These are phyloP conservation scores for Phalera bucephala DNA, from an alignment of 2,888 invertebrate species.

Conservation along the genomic window DNA sequence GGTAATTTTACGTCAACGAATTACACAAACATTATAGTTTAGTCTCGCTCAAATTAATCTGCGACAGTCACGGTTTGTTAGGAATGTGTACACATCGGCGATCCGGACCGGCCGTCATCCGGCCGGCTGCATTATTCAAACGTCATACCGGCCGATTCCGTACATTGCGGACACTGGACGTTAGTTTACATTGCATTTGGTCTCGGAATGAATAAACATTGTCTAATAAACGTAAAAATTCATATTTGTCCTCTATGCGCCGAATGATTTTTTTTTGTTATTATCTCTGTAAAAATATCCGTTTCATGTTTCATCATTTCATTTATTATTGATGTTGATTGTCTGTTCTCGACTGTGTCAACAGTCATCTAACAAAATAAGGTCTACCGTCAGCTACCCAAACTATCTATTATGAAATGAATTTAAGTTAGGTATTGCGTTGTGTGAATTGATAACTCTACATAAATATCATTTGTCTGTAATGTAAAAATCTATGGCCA, in stretches of 20 bases:
- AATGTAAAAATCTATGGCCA: too few relatives aligned
- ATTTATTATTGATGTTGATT: conserved; percentile 9
- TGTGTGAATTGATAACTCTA: not conserved
- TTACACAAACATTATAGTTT: too few relatives aligned
- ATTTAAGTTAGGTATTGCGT: too few relatives aligned
- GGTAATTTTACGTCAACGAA: too few relatives aligned
- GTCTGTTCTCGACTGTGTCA: too few relatives aligned
- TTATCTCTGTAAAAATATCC: conserved; percentile 10
- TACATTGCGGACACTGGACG: not conserved
- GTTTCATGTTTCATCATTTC: conserved; percentile 3
- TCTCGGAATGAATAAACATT: conserved; percentile 21
- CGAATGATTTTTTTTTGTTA: conserved; percentile 13
- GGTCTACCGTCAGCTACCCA: too few relatives aligned
- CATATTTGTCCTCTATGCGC: conserved; percentile 22
- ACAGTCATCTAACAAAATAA: too few relatives aligned
- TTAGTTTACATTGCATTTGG: conserved; percentile 29
- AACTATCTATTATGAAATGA: too few relatives aligned
- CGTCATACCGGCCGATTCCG: conserved; percentile 16
- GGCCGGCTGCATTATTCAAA: conserved; percentile 25
- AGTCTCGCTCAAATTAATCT: not conserved
- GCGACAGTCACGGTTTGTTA: conserved; percentile 12
- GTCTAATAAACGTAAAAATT: conserved; percentile 25
- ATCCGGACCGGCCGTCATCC: conserved; percentile 7
- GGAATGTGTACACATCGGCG: conserved; percentile 18
- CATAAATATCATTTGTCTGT: too few relatives aligned